Percentiles rank a stretch among this genome's conserved stretches.
phyloP scores from a whole-genome alignment of 2,113 vertebrate genomes.

The Fukomys damarensis region DNA sequence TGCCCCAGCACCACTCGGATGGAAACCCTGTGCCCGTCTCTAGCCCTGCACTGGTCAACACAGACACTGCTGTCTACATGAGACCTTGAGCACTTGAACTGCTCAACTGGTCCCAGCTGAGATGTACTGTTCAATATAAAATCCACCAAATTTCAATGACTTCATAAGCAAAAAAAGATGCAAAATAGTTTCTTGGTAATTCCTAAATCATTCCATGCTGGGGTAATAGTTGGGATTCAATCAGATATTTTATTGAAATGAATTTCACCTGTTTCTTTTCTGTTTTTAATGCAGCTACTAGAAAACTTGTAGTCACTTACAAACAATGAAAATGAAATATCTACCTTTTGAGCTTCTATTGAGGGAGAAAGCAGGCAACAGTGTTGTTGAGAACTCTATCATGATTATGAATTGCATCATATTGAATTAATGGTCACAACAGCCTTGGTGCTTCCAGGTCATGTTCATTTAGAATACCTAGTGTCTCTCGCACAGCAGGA shows the following conservation, averaged over 20 bases:
- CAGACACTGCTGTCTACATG: rapidly evolving
- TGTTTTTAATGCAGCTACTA: neutral
- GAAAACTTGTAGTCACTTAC: neutral
- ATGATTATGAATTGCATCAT: neutral
- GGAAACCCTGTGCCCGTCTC: neutral
- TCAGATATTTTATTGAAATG: neutral
- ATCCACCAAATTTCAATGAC: neutral
- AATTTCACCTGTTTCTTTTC: neutral
- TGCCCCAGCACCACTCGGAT: no score
- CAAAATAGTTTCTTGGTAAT: neutral
- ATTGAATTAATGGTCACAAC: neutral
- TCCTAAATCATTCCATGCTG: neutral
- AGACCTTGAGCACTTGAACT: neutral
- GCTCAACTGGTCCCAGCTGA: neutral
- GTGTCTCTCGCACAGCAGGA: neutral
- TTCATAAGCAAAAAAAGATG: neutral
- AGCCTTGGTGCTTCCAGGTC: neutral
- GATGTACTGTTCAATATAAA: neutral
- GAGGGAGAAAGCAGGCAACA: neutral
- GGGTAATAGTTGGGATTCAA: neutral
- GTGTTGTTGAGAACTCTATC: neutral
- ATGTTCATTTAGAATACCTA: neutral
- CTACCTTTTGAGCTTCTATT: neutral
- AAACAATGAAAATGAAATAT: neutral
- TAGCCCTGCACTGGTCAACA: neutral